Percentiles rank a stretch among this genome's conserved stretches.
These are phyloP conservation scores for Dendrolimus punctatus DNA, from an alignment of 1,140 invertebrate genomes.

Conservation along the genomic window DNA sequence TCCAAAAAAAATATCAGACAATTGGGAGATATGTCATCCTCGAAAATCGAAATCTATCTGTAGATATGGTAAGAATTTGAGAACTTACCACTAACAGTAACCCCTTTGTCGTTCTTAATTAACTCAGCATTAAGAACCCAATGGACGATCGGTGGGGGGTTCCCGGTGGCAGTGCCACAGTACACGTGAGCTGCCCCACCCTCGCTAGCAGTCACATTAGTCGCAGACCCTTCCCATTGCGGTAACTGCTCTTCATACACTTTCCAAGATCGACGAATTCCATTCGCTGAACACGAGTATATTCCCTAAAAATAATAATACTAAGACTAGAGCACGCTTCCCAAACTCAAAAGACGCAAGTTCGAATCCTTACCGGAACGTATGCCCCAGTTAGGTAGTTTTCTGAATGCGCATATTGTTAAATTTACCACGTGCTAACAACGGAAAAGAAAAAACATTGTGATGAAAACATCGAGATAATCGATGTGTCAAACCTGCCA, in stretches of 20 bases:
- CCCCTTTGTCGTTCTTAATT: constrained; percentile 71
- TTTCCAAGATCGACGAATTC: constrained; percentile 50
- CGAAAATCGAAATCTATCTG: neutral
- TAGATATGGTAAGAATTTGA: neutral
- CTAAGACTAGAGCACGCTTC: too few species aligned
- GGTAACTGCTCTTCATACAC: constrained; percentile 43
- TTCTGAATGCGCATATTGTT: too few species aligned
- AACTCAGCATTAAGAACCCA: constrained; percentile 90
- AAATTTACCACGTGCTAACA: too few species aligned
- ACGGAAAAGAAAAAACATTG: too few species aligned
- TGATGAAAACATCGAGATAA: too few species aligned
- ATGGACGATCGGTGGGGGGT: constrained; percentile 80
- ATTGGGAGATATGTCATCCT: too few species aligned
- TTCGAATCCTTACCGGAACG: too few species aligned
- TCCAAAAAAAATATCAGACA: too few species aligned
- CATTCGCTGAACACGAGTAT: constrained; percentile 52
- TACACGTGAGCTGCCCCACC: constrained; percentile 52
- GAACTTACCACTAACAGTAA: constrained; percentile 50
- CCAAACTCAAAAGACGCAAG: too few species aligned
- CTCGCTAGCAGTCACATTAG: constrained; percentile 46
- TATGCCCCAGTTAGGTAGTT: too few species aligned
- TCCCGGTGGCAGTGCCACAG: constrained; percentile 74
- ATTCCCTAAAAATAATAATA: constrained; percentile 40
- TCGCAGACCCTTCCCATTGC: constrained; percentile 55
- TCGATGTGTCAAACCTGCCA: too few species aligned